phyloP scores from a whole-genome alignment of 2,888 invertebrate species.

The Drosophila meridiana region DNA sequence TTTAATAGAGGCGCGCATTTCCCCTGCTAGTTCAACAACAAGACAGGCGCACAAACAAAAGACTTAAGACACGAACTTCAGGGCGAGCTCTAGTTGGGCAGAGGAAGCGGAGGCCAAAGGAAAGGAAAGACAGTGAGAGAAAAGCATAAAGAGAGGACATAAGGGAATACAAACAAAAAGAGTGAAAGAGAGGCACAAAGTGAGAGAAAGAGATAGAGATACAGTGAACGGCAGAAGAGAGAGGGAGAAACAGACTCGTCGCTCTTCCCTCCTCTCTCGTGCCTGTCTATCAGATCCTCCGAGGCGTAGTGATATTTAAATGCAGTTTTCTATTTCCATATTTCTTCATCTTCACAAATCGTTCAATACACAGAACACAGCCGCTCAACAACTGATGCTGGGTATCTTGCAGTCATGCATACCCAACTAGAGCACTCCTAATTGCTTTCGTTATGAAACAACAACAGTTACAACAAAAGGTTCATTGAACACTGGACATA shows the following conservation, averaged over 20 bases:
- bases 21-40: conserved; percentile 17
- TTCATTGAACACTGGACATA: conserved; percentile 70
- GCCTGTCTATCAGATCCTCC: not conserved
- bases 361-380: not conserved
- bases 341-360: no score
- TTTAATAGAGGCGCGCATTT: conserved; percentile 45
- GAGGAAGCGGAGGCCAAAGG: not conserved
- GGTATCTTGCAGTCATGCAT: not conserved
- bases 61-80: conserved; percentile 65
- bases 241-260: not conserved
- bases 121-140: not conserved
- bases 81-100: conserved; percentile 7
- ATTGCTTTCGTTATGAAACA: conserved; percentile 32
- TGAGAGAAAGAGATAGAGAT: not conserved
- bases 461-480: conserved; percentile 60
- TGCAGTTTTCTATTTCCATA: no score
- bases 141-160: no score
- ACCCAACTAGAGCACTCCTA: not conserved
- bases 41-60: conserved; percentile 43
- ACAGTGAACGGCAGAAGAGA: not conserved
- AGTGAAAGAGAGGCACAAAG: not conserved
- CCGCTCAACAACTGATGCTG: not conserved
- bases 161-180: not conserved
- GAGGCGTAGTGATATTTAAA: not conserved
- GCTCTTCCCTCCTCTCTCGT: not conserved